Evolutionary conservation across 2,888 invertebrate species (phyloP), one percentile per base, ranked within the genome.

Genomic region (Micropterix aruncella): DNA sequence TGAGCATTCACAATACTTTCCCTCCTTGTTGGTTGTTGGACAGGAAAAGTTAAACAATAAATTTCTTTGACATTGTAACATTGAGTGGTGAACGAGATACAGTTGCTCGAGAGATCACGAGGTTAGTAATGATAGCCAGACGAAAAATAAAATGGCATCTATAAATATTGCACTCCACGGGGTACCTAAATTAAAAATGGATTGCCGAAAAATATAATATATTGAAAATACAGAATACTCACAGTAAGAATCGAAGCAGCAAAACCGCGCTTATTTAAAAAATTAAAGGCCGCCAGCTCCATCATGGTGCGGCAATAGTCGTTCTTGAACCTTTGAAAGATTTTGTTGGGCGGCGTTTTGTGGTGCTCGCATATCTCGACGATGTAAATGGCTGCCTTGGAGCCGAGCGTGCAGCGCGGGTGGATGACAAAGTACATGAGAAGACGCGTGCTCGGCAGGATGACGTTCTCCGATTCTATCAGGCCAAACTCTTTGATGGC

Each of bases 341-440:
- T 63, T 52, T 70, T 63, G 51, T 74, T 73, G 1, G 76, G 71
- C 0, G 73, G 72, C 38, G 67, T 64, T 0, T 66, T 65, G 41
- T 75, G 71, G 15, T 59, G 61, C 53, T 70, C 67, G 12, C 80
- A 76, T 7, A 81, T 62, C 51, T 77, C 73, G 52, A 70, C 64
- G 18, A 77, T 63, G 51, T 70, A 73, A 5, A 73, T 65, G 1
- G 71, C 68, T 9, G 80, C 80, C 53, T 74, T 72, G 2, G 74
- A 65, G 4, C 70, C 65, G 18, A 74, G 63, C 36, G 68, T 64
- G 41, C 79, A 77, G 43, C 73, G 74, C 9, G 77, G 75, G 52
- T 79, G 70, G 68, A 80, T 75, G 19, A 81, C 70, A 53, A 75
- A 78, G 54, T 77, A 74, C 7, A 75, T 66, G 1, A 79, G 57